Base-by-base conservation (phyloP, 2,113 vertebrate genomes). In the Rhipidura dahli region DNA sequence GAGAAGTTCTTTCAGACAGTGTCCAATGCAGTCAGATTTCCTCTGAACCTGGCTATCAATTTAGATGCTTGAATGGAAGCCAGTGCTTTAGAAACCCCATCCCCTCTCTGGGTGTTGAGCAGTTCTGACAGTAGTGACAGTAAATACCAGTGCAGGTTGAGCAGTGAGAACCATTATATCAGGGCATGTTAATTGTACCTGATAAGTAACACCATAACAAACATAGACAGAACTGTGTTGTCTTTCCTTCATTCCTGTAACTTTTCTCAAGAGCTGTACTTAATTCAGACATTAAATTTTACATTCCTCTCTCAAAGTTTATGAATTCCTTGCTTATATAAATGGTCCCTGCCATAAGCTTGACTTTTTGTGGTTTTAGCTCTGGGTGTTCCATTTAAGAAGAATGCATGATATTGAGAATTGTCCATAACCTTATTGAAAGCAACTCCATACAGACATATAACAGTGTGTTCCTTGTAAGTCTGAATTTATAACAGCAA, bases 111-210 rank as follows among this genome's bases (percentile, higher is more conserved):
- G 44, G 47, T 84, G 73, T 53, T 91, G 35, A 91, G 87, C 84
- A 85, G 31, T 79, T 94, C 78, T 83, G 84, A 89, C 27, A 69
- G 15, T 30, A 93, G 93, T 84, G 65, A 93, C 54, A 83, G 78
- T 93, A 82, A 94, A 96, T 94, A 94, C 61, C 66, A 79, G 42
- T n/a, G 50, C 57, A 85, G 87, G 21, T 39, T 93, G 66, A 96
- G 65, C 73, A 94, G 85, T 51, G 47, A 92, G 83, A 90, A 66
- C 49, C 37, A 87, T 95, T 63, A 77, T 95, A 90, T 93, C 72
- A 57, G 87, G 71, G 59, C 40, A 70, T 10, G 33, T 71, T 93
- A 88, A 96, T 94, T 90, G 82, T 73, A 51, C 31, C 26, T 86
- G 68, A 39, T 90, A 81, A 60, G 72, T 42, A 78, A 64, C n/a